Percentiles rank a stretch among this genome's conserved stretches.
phyloP scores from a whole-genome alignment of 2,888 invertebrate genomes.

The Eupithecia pulchellata region DNA sequence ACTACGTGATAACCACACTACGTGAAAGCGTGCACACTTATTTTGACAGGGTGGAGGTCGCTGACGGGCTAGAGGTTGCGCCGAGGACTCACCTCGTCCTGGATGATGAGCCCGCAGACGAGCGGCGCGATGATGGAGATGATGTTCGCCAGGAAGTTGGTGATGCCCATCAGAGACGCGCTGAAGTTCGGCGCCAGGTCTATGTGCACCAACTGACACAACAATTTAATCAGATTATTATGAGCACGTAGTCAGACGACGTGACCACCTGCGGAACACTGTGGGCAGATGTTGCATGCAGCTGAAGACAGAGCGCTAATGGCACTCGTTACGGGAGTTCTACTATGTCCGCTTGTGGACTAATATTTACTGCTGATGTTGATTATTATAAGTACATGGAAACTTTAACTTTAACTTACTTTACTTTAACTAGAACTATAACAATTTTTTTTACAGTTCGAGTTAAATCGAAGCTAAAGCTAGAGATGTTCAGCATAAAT shows the following conservation, averaged over 20 bases:
- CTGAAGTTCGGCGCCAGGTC: conserved; percentile 94
- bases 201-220: conserved; percentile 89
- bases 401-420: too few relatives aligned
- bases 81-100: conserved; percentile 80
- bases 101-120: conserved; percentile 88
- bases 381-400: too few relatives aligned
- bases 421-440: too few relatives aligned
- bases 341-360: not conserved
- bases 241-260: not conserved
- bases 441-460: too few relatives aligned
- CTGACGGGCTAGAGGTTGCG: not conserved
- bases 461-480: not conserved
- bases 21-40: too few relatives aligned
- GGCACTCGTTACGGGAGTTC: too few relatives aligned
- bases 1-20: too few relatives aligned
- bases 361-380: not conserved
- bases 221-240: not conserved
- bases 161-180: conserved; percentile 93
- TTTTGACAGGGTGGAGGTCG: too few relatives aligned
- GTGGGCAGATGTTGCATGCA: too few relatives aligned
- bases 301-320: too few relatives aligned
- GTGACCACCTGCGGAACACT: too few relatives aligned
- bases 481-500: not conserved
- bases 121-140: conserved; percentile 92
- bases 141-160: conserved; percentile 91